Conservation (phyloP, 2,888 invertebrate species). For the Eupelmus urozonus region DNA sequence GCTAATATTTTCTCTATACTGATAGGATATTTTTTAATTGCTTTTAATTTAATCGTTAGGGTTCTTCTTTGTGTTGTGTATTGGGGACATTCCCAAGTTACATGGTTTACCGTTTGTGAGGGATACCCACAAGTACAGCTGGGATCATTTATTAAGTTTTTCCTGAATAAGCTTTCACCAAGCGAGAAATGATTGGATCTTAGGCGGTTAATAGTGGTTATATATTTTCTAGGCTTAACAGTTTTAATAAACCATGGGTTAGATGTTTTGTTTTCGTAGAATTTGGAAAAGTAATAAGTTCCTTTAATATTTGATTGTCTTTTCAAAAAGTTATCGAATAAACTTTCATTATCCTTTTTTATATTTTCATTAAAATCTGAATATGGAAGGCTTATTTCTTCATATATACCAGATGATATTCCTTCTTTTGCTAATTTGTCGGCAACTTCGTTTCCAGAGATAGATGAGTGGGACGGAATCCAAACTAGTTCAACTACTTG, state of each 20-base stretch:
- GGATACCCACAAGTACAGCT: background rate
- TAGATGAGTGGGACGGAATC: background rate
- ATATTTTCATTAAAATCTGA: background rate
- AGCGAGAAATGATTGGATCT: constrained; percentile 28
- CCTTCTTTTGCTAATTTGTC: constrained; percentile 1
- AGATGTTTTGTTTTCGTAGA: background rate
- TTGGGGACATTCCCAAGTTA: constrained; percentile 6
- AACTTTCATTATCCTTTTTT: background rate
- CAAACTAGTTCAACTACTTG: background rate
- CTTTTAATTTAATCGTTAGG: constrained; percentile 17
- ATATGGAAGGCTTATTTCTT: background rate
- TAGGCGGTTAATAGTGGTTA: constrained; percentile 15
- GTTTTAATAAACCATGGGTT: constrained; percentile 7
- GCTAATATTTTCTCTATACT: background rate
- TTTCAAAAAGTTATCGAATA: background rate
- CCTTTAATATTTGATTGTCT: background rate
- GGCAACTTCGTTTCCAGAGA: background rate
- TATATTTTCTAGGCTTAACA: background rate
- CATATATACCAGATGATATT: background rate
- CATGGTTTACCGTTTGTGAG: background rate
- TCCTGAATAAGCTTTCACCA: constrained; percentile 9
- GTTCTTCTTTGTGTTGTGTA: background rate
- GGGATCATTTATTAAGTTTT: constrained; percentile 1
- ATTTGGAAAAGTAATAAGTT: background rate
- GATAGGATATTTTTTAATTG: background rate